Evolutionary conservation across 2,888 invertebrate genomes (phyloP).

Genomic region (Actias luna): DNA sequence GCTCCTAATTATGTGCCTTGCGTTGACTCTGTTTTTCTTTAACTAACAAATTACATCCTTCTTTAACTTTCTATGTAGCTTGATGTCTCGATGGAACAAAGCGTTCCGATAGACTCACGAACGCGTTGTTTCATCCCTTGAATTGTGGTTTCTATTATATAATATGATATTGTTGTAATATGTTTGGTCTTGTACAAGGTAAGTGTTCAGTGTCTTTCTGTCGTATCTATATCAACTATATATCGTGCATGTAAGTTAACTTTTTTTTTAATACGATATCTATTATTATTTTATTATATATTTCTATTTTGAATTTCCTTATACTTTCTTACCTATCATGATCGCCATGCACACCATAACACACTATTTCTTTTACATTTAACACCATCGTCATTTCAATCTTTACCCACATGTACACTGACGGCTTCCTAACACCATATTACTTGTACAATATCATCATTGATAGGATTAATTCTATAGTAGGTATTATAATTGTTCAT

Average conservation of each 20-base stretch:
- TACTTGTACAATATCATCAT: constrained; percentile 33
- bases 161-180: constrained; percentile 44
- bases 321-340: constrained; percentile 66
- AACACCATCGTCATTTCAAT: constrained; percentile 57
- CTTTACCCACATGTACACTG: constrained; percentile 44
- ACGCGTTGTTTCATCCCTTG: constrained; percentile 68
- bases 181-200: constrained; percentile 56
- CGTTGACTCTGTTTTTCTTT: constrained; percentile 71
- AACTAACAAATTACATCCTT: constrained; percentile 63
- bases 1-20: constrained; percentile 72
- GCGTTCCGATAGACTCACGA: constrained; percentile 50
- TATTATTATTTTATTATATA: constrained; percentile 50
- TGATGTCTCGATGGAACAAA: constrained; percentile 69
- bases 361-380: constrained; percentile 55
- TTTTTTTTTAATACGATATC: constrained; percentile 44
- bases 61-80: constrained; percentile 64
- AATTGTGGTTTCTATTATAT: constrained; percentile 52
- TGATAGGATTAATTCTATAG: constrained; percentile 34
- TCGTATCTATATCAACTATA: constrained; percentile 56
- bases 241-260: constrained; percentile 68
- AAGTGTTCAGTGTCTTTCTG: constrained; percentile 71
- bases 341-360: constrained; percentile 70
- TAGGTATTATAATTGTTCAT: constrained; percentile 41
- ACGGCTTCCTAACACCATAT: constrained; percentile 51
- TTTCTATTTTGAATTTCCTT: constrained; percentile 58